Percentiles rank a stretch among this genome's conserved stretches.
phyloP scores from a whole-genome alignment of 1,140 invertebrate species.

The Atta colombica region DNA sequence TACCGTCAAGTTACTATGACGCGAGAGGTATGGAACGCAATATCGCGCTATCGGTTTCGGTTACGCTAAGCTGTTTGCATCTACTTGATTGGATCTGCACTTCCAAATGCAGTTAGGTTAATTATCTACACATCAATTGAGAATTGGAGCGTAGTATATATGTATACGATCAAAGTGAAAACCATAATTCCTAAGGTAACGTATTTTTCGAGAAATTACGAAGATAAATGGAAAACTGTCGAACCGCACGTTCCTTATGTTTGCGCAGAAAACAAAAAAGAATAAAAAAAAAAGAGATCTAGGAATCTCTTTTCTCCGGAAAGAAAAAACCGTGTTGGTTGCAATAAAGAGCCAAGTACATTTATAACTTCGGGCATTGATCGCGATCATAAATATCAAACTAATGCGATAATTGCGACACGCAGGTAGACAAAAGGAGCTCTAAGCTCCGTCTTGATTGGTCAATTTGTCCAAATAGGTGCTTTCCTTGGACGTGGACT shows the following conservation, averaged over 20 bases:
- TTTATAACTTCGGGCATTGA: conserved; percentile 17
- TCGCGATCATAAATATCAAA: conserved; percentile 71
- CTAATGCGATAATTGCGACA: conserved; percentile 75
- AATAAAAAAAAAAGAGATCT: neutral
- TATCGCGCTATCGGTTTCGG: conserved; percentile 18
- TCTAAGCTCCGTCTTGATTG: conserved; percentile 65
- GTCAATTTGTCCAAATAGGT: conserved; percentile 76
- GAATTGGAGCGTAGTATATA: conserved; percentile 13
- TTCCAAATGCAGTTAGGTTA: conserved; percentile 29
- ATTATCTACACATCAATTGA: conserved; percentile 14
- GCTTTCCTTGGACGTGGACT: conserved; percentile 59
- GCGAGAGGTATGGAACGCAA: conserved; percentile 3
- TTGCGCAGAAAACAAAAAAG: neutral
- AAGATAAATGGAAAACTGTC: neutral
- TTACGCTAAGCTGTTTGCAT: conserved; percentile 45
- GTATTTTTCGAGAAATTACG: neutral
- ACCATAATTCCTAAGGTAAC: neutral
- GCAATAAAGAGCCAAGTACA: conserved; percentile 54
- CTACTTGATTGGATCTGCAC: conserved; percentile 48
- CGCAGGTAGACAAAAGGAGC: conserved; percentile 41
- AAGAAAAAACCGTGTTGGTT: neutral
- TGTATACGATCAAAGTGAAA: neutral
- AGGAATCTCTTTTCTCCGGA: neutral
- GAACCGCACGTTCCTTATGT: neutral
- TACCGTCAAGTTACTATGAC: conserved; percentile 39